phyloP scores from a whole-genome alignment of 2,113 vertebrate genomes.

The Noctilio leporinus region DNA sequence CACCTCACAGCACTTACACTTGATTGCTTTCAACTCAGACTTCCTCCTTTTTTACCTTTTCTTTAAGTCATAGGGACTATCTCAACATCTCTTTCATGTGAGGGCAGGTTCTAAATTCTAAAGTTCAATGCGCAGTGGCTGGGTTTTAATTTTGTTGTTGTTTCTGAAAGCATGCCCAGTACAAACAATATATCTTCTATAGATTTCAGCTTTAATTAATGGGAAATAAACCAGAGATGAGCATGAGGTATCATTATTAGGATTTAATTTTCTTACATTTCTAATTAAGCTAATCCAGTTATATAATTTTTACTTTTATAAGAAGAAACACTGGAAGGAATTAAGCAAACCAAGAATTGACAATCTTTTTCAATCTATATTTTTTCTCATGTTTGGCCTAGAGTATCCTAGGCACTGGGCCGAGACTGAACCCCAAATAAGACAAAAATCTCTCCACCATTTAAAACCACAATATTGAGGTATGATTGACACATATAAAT shows the following conservation, averaged over 20 bases:
- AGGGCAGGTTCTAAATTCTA: background rate
- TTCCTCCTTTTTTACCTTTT: background rate
- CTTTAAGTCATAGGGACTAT: background rate
- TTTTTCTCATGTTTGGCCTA: background rate
- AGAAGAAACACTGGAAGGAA: background rate
- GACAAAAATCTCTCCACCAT: background rate
- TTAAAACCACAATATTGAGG: background rate
- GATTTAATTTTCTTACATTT: background rate
- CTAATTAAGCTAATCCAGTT: background rate
- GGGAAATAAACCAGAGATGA: background rate
- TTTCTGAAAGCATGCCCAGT: background rate
- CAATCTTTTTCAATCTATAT: background rate
- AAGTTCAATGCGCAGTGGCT: background rate
- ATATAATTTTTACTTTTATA: background rate
- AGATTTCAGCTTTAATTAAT: background rate
- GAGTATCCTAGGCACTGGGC: background rate
- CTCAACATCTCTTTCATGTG: background rate
- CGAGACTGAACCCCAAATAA: background rate
- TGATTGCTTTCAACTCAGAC: background rate
- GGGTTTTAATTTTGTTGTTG: too few relatives aligned
- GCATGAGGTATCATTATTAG: background rate
- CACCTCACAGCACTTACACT: background rate
- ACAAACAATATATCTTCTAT: background rate
- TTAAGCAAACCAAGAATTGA: background rate
- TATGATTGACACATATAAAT: background rate